phyloP scores from a whole-genome alignment of 2,888 invertebrate species.

The Sinohyriopsis cumingii region DNA sequence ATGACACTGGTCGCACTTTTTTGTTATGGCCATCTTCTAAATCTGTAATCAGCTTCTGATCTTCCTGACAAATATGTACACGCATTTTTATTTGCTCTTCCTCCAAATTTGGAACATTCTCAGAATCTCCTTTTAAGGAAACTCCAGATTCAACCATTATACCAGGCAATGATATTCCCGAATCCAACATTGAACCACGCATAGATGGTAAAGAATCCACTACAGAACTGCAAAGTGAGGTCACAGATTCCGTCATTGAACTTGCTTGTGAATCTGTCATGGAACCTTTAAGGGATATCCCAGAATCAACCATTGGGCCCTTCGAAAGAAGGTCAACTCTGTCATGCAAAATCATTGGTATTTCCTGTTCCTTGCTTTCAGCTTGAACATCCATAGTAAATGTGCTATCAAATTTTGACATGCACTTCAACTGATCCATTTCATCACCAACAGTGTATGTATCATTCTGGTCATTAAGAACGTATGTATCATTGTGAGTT shows the following conservation, averaged over 20 bases:
- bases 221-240: conserved; percentile 19
- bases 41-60: conserved; percentile 48
- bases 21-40: conserved; percentile 54
- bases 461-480: conserved; percentile 29
- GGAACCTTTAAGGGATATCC: conserved; percentile 31
- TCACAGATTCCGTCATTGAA: conserved; percentile 28
- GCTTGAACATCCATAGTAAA: conserved; percentile 12
- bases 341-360: conserved; percentile 2
- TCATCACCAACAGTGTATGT: conserved; percentile 35
- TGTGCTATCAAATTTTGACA: conserved; percentile 22
- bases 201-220: conserved; percentile 16
- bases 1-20: conserved; percentile 66
- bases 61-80: conserved; percentile 12
- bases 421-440: conserved; percentile 15
- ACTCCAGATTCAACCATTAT: conserved; percentile 25
- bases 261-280: conserved; percentile 35
- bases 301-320: conserved; percentile 31
- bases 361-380: conserved; percentile 2
- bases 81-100: conserved; percentile 6
- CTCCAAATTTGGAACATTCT: too few relatives aligned
- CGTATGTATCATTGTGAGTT: neutral
- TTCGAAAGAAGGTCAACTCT: conserved; percentile 10
- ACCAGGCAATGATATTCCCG: conserved; percentile 49
- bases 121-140: conserved; percentile 5
- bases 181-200: conserved; percentile 50